These are phyloP conservation scores for Cirrhinus molitorella DNA, from an alignment of 2,797 vertebrate species.

Conservation along the genomic window DNA sequence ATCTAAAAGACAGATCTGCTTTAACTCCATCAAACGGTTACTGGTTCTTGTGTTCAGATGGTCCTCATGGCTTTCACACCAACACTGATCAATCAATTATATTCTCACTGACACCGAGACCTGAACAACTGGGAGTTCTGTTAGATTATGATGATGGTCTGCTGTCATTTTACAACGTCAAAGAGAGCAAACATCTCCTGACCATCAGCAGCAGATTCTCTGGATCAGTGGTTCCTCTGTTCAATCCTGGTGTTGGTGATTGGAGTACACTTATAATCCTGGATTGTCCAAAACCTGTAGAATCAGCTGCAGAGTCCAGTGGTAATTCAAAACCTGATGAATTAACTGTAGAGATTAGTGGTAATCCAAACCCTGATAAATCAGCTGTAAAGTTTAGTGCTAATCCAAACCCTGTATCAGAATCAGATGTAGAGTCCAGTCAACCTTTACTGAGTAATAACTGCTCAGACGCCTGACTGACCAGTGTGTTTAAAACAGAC, in stretches of 20 bases:
- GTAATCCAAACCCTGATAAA: no score
- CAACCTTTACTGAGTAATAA: neutral
- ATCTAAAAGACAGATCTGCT: rapidly evolving
- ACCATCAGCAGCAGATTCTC: conserved; percentile 52
- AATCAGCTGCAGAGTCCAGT: neutral
- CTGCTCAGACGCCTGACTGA: no score
- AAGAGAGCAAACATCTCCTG: conserved; percentile 49
- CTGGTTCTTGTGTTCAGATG: conserved; percentile 70
- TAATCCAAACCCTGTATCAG: neutral
- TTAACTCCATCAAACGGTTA: conserved; percentile 54
- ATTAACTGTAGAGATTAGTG: no score
- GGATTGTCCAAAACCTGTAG: rapidly evolving
- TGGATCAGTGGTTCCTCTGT: conserved; percentile 65
- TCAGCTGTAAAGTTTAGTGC: no score
- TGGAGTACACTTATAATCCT: neutral
- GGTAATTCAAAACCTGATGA: no score
- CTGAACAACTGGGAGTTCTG: no score
- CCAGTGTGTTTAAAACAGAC: no score
- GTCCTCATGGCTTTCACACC: conserved; percentile 13
- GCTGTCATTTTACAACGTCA: no score
- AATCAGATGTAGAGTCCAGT: neutral
- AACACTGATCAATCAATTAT: conserved; percentile 47
- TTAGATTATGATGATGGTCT: no score
- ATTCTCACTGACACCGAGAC: no score
- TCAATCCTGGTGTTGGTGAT: conserved; percentile 72